A percentile compares a stretch with the other conserved stretches of the same genome.
phyloP scores from a whole-genome alignment of 2,113 vertebrate species.

The Perccottus glenii region DNA sequence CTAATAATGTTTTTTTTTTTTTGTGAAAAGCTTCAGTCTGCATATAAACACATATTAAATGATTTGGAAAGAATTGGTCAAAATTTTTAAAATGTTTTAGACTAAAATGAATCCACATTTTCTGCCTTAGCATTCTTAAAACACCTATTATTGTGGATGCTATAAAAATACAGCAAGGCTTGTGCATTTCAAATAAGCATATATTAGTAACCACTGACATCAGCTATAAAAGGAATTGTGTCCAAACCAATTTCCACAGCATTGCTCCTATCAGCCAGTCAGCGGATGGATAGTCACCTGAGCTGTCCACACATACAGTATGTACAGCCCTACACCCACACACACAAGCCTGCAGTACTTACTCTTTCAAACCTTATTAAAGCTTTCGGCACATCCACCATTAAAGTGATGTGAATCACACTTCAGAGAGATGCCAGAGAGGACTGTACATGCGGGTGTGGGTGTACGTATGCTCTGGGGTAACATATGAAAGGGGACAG shows the following conservation, averaged over 20 bases:
- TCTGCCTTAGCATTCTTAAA: too few species aligned
- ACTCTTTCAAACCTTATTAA: constrained; percentile 73
- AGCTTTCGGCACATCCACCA: constrained; percentile 59
- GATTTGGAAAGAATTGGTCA: too few species aligned
- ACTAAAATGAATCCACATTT: too few species aligned
- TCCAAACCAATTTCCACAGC: background rate
- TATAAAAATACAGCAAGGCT: too few species aligned
- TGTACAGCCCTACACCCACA: constrained; percentile 8
- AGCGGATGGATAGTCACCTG: constrained; percentile 40
- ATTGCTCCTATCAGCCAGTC: constrained; percentile 28
- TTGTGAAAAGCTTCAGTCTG: too few species aligned
- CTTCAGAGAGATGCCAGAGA: constrained; percentile 34
- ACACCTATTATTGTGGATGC: too few species aligned
- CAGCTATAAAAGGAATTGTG: background rate
- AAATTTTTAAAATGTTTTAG: too few species aligned
- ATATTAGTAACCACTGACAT: too few species aligned
- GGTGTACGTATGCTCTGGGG: constrained; percentile 2
- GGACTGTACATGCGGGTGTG: background rate
- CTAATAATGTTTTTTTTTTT: too few species aligned
- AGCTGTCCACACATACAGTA: constrained; percentile 13
- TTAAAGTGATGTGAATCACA: constrained; percentile 53
- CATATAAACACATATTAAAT: too few species aligned
- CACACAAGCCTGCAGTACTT: constrained; percentile 65
- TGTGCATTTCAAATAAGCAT: too few species aligned
- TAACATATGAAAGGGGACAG: constrained; percentile 1